phyloP scores from a whole-genome alignment of 1,140 invertebrate genomes.

The Cotesia typhae region DNA sequence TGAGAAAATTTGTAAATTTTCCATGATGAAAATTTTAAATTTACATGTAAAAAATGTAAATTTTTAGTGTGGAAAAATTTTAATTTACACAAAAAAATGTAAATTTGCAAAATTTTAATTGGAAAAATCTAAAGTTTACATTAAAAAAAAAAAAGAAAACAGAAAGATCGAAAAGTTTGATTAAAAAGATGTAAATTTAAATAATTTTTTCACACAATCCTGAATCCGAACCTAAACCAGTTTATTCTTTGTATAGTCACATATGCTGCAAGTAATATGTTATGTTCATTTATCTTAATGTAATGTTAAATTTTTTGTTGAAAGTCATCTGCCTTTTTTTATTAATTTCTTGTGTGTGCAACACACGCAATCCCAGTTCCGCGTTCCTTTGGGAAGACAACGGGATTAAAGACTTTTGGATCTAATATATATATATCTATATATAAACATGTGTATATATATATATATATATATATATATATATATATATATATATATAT shows the following conservation, averaged over 20 bases:
- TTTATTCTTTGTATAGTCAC: not conserved
- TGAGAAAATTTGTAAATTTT: too few species aligned
- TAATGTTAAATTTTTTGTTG: too few species aligned
- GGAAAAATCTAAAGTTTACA: too few species aligned
- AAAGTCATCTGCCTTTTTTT: constrained; percentile 4
- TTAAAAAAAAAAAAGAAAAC: too few species aligned
- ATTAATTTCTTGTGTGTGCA: not conserved
- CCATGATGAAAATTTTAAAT: too few species aligned
- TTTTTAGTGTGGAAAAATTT: too few species aligned
- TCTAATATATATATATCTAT: constrained; percentile 13
- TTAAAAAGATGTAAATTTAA: not conserved
- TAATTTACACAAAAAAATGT: too few species aligned
- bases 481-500: constrained; percentile 10
- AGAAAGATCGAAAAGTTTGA: not conserved
- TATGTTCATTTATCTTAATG: too few species aligned
- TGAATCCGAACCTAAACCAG: constrained; percentile 19
- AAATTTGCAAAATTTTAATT: too few species aligned
- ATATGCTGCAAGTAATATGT: too few species aligned
- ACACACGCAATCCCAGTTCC: constrained; percentile 38
- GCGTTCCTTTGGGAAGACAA: constrained; percentile 31
- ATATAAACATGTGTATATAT: constrained; percentile 10
- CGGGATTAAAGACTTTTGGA: constrained; percentile 16
- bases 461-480: constrained; percentile 19
- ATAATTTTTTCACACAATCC: not conserved
- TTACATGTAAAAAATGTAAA: too few species aligned